Evolutionary conservation across 2,797 vertebrate species (phyloP), one percentile per base, ranked within the genome.

Genomic region (Telmatherina bonti): DNA sequence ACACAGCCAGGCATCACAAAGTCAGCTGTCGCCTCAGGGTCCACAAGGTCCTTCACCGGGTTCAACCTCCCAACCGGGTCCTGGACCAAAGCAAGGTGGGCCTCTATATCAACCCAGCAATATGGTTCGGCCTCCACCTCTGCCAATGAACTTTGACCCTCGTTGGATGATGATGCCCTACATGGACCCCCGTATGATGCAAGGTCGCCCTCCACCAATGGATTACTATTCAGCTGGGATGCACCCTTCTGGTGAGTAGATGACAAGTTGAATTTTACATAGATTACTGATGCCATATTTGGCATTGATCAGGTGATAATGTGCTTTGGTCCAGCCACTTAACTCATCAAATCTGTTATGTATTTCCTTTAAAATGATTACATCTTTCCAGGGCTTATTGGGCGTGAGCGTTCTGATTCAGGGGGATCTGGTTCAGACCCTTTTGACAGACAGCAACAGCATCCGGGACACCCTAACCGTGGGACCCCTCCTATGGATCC

Each of bases 141-240:
- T 97, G 86, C 94, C 95, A 0, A 95, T 98, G 91, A 97, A 95
- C 88, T 98, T 97, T 71, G 97, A 98, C 80, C 97, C 97, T 20
- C 96, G 97, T 24, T 98, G 97, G 97, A 95, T 98, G 95, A 97
- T 98, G 91, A 96, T 97, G 83, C 92, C 96, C 35, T 98, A 96
- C 68, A 96, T 98, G 94, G 97, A 98, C 79, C 97, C 97, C 2
- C 95, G 97, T 64, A 95, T 98, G 77, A 96, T 98, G 76, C 96
- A 97, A 78, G 95, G 96, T 30, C 95, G 97, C 1, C 96, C 96
- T 3, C 92, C 96, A 0, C 94, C 95, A 35, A 95, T 97, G 90
- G 96, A 98, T 77, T 98, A 96, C 90, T 97, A 96, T 71, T 83
- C 96, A 20, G 91, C 96, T 9, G 91, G 94, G 53, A 96, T 97